Conservation (phyloP, 2,888 invertebrate genomes). For the Caenorhabditis sp. region DNA sequence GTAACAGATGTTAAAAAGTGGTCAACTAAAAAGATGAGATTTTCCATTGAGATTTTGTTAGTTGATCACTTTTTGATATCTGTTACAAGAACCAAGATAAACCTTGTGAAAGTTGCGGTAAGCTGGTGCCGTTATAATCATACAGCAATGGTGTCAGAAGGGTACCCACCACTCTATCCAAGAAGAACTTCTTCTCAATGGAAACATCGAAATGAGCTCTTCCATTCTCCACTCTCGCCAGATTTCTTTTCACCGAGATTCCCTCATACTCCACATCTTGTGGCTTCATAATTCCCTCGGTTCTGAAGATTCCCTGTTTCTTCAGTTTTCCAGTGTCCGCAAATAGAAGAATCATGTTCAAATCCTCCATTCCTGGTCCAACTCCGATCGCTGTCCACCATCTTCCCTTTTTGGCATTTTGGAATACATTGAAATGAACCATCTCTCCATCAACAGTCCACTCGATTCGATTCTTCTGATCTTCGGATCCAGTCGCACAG, state of each 20-base stretch:
- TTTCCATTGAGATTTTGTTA: no score
- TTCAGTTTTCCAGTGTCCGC: constrained; percentile 70
- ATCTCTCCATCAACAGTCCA: constrained; percentile 55
- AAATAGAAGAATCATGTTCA: constrained; percentile 70
- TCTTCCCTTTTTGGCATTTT: constrained; percentile 73
- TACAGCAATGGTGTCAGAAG: no score
- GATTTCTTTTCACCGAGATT: constrained; percentile 38
- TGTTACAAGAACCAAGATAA: no score
- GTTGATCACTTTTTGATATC: no score
- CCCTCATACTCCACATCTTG: constrained; percentile 22
- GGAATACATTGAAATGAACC: constrained; percentile 58
- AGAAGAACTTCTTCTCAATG: constrained; percentile 63
- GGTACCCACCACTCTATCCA: constrained; percentile 43
- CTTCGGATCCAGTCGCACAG: constrained; percentile 38
- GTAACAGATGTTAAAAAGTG: no score
- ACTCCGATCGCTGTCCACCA: constrained; percentile 74
- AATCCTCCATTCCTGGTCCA: constrained; percentile 70
- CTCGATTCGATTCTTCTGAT: constrained; percentile 54
- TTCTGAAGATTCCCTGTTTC: constrained; percentile 66
- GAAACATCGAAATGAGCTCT: constrained; percentile 57
- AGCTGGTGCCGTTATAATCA: no score
- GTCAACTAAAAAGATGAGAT: no score
- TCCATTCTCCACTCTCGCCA: constrained; percentile 50
- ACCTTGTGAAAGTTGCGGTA: no score
- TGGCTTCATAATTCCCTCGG: constrained; percentile 64